Percentiles rank a stretch among this genome's conserved stretches.
These are phyloP conservation scores for Indicator indicator DNA, from an alignment of 2,113 vertebrate genomes.

Conservation along the genomic window DNA sequence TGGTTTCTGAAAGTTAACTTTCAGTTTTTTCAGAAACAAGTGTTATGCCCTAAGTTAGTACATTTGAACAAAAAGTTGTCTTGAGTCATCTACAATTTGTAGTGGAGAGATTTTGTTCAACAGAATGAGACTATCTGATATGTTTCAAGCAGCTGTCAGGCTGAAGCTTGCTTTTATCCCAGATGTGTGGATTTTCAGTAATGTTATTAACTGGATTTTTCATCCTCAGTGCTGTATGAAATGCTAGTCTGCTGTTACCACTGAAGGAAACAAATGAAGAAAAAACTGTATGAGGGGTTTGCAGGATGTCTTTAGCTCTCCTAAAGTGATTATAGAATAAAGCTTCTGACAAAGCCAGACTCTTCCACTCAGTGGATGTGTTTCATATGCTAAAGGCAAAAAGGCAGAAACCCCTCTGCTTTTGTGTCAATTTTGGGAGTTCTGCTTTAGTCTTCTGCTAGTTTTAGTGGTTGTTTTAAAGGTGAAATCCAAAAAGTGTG, in stretches of 20 bases:
- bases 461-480: background rate
- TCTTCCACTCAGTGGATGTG: accelerated
- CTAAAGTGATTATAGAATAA: background rate
- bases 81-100: slow-evolving; percentile 4
- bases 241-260: background rate
- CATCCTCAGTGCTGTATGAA: background rate
- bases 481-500: background rate
- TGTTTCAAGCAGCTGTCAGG: background rate
- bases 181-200: slow-evolving; percentile 15
- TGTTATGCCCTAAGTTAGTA: background rate
- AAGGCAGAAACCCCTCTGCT: background rate
- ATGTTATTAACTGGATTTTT: background rate
- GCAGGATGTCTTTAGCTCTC: background rate
- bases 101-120: background rate
- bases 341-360: background rate
- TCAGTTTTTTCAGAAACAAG: background rate
- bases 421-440: background rate
- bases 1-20: background rate
- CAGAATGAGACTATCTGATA: background rate
- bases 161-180: background rate
- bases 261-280: background rate
- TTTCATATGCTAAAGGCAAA: background rate
- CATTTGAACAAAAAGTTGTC: background rate
- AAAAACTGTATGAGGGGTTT: background rate
- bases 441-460: background rate